A percentile compares a stretch with the other conserved stretches of the same genome.
phyloP scores from a whole-genome alignment of 2,113 vertebrate species.

The Stictonetta naevosa region DNA sequence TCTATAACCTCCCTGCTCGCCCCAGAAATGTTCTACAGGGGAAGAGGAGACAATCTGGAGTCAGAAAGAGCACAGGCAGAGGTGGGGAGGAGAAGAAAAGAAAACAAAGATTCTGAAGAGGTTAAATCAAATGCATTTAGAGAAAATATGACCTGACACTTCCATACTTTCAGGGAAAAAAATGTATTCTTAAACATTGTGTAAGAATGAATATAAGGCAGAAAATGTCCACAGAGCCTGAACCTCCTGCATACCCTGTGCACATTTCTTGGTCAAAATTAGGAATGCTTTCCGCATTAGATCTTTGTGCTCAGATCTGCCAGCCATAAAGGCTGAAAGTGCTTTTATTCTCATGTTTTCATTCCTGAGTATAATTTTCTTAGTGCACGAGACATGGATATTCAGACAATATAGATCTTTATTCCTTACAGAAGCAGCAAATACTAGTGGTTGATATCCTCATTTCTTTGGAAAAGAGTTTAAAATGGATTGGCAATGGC shows the following conservation, averaged over 20 bases:
- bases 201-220: background rate
- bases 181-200: background rate
- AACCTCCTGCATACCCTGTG: background rate
- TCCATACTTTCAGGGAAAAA: background rate
- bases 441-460: constrained; percentile 11
- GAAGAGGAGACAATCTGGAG: background rate
- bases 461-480: constrained; percentile 35
- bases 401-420: background rate
- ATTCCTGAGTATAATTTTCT: background rate
- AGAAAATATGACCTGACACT: constrained; percentile 20
- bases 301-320: background rate
- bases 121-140: constrained; percentile 1
- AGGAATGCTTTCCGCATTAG: background rate
- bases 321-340: background rate
- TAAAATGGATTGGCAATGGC: constrained; percentile 52
- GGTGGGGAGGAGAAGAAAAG: background rate
- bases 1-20: background rate
- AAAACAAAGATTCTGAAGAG: background rate
- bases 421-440: constrained; percentile 8
- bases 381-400: background rate
- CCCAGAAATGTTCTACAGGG: background rate
- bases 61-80: background rate
- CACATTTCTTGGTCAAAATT: background rate
- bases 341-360: background rate
- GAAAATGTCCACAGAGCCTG: background rate